Base-by-base conservation (phyloP, 2,113 vertebrate genomes). In the Pungitius pungitius region DNA sequence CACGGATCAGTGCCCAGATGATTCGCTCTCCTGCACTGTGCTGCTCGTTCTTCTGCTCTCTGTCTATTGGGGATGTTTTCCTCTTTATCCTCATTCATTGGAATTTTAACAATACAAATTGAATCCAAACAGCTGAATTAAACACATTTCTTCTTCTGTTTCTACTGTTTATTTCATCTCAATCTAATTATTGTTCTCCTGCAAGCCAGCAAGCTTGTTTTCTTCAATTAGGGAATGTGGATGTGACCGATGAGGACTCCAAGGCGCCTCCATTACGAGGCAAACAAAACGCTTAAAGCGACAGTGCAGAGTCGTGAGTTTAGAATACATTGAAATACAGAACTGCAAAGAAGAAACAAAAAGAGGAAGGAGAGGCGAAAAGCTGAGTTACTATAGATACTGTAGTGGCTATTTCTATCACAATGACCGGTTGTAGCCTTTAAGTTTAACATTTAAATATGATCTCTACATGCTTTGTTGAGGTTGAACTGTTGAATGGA, bases 1-100 rank as follows among this genome's bases (percentile, higher is more conserved):
- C 72, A 77, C 5, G 60, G 63, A 79, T 77, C 40, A 12, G 9
- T 20, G 58, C 61, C 61, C 49, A 67, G 69, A 83, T 49, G 49
- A 73, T 59, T 63, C 69, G 56, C 59, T 58, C 63, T 69, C 55
- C 64, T 61, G 54, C 65, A n/a, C 22, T 18, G n/a, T 51, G 17
- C 43, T 51, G 24, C 52, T 59, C 2, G 52, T 52, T 45, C 12
- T 62, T 26, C n/a, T 0, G 63, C 69, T 63, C 55, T 39, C 18
- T 69, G 30, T 43, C 52, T 64, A 35, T 58, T 42, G 24, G n/a
- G 52, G 54, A 55, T 27, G 39, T 35, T 49, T 26, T 52, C 6
- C n/a, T 35, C 45, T 30, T 47, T 49, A 52, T 43, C 62, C 1
- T 43, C 35, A n/a, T 61, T 61, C 47, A 58, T 69, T 33, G 37